phyloP scores from a whole-genome alignment of 2,797 vertebrate species.

The Fundulus diaphanus region DNA sequence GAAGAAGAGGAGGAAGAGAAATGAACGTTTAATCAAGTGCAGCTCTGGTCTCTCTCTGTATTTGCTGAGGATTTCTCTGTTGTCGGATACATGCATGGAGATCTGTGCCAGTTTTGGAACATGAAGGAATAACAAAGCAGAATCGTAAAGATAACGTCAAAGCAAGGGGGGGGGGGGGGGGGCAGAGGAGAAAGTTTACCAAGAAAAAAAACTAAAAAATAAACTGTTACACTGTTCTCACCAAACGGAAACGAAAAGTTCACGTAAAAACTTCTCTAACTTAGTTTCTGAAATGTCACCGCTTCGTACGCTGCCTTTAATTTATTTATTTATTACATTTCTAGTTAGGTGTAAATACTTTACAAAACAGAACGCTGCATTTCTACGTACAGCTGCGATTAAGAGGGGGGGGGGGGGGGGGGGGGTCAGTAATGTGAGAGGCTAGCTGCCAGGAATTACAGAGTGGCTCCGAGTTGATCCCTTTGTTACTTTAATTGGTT shows the following conservation, averaged over 20 bases:
- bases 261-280: conserved; percentile 71
- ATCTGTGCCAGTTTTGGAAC: conserved; percentile 84
- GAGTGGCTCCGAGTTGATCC: conserved; percentile 83
- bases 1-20: conserved; percentile 3
- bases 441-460: conserved; percentile 89
- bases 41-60: conserved; percentile 76
- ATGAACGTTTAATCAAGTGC: conserved; percentile 84
- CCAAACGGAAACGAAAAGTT: conserved; percentile 76
- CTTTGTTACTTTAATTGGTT: conserved; percentile 68
- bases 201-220: no score
- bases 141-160: conserved; percentile 68
- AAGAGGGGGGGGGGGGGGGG: no score
- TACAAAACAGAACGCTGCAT: conserved; percentile 87
- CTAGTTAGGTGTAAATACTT: conserved; percentile 84
- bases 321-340: conserved; percentile 71
- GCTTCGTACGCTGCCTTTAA: conserved; percentile 52
- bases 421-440: conserved; percentile 78
- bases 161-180: conserved; percentile 40
- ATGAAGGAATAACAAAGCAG: conserved; percentile 83
- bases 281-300: conserved; percentile 84
- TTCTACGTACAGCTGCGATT: conserved; percentile 82
- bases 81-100: conserved; percentile 85
- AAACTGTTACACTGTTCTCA: conserved; percentile 79
- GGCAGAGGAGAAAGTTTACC: conserved; percentile 63
- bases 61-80: conserved; percentile 75